Percentiles rank a stretch among this genome's conserved stretches.
Evolutionary conservation across 1,140 invertebrate species (phyloP).

Genomic region (Ectropis grisescens): DNA sequence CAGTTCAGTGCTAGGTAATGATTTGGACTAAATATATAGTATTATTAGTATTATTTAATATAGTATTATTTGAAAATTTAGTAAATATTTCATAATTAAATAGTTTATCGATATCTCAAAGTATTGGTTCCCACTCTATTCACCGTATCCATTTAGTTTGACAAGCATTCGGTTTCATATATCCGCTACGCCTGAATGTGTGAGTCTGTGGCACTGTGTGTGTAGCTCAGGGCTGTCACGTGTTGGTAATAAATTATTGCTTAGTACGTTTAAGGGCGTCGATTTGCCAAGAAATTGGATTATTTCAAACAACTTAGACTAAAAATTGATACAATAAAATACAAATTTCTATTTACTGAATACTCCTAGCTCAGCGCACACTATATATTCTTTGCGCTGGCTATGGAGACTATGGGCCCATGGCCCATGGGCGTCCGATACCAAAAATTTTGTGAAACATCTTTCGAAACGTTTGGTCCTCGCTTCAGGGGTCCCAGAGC

Average conservation of each 20-base stretch:
- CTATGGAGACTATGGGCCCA: too few species aligned
- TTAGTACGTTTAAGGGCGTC: background rate
- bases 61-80: too few species aligned
- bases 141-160: conserved; percentile 63
- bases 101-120: background rate
- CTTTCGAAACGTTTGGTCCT: too few species aligned
- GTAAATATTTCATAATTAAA: too few species aligned
- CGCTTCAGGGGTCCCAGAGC: background rate
- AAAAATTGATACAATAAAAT: background rate
- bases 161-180: conserved; percentile 68
- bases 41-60: too few species aligned
- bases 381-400: too few species aligned
- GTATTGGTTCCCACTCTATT: conserved; percentile 19
- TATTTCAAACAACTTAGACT: too few species aligned
- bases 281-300: background rate
- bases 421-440: too few species aligned
- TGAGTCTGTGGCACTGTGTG: conserved; percentile 4
- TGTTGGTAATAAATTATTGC: conserved; percentile 8
- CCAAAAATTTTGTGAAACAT: too few species aligned
- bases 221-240: conserved; percentile 33
- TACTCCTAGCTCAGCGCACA: background rate
- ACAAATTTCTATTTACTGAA: background rate
- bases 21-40: too few species aligned
- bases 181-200: conserved; percentile 33
- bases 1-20: too few species aligned